Percentiles rank a stretch among this genome's conserved stretches.
phyloP scores from a whole-genome alignment of 2,113 vertebrate species.

The Cranoglanis bouderius region DNA sequence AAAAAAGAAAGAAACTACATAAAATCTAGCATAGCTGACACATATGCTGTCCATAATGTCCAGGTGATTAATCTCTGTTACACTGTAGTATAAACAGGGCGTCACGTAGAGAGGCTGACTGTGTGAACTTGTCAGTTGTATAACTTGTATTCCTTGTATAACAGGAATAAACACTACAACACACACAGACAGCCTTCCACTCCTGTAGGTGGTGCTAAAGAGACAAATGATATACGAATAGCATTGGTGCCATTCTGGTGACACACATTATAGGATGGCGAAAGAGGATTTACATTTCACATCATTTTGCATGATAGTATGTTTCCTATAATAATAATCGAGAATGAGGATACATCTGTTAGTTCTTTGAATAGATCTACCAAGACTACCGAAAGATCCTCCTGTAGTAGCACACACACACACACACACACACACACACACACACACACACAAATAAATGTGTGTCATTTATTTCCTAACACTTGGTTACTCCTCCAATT shows the following conservation, averaged over 20 bases:
- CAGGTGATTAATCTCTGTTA: neutral
- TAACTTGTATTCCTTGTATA: too few relatives aligned
- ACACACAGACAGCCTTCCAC: neutral
- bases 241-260: neutral
- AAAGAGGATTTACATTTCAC: neutral
- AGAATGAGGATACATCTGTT: neutral
- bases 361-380: neutral
- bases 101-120: neutral
- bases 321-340: neutral
- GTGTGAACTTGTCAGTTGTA: too few relatives aligned
- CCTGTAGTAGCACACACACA: neutral
- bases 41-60: neutral
- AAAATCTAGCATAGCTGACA: neutral
- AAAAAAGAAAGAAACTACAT: neutral
- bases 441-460: too few relatives aligned
- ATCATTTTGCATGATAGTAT: neutral
- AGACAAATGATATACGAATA: neutral
- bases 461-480: neutral
- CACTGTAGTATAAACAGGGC: neutral
- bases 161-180: neutral
- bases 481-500: neutral
- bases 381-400: neutral
- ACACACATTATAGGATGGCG: neutral
- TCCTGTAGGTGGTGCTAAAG: slow-evolving; percentile 13
- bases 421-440: too few relatives aligned